phyloP scores from a whole-genome alignment of 2,113 vertebrate species.

The cattle (Bos taurus) region DNA sequence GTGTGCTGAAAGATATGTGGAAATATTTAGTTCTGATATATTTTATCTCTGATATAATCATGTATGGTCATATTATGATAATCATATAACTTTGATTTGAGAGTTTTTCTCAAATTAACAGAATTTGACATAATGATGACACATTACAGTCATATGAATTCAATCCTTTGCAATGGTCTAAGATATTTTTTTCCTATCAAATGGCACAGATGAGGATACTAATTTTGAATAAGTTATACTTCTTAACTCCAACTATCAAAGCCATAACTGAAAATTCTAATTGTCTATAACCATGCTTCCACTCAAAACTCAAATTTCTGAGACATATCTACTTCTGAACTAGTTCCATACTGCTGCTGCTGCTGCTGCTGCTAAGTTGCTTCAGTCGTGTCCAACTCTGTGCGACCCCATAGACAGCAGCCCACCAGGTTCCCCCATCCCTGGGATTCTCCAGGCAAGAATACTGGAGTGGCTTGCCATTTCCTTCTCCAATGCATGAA shows the following conservation, averaged over 20 bases:
- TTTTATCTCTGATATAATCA: conserved; percentile 12
- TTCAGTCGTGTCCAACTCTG: too few relatives aligned
- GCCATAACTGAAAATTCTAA: not conserved
- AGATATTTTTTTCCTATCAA: not conserved
- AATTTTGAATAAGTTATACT: not conserved
- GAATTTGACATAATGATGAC: not conserved
- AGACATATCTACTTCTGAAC: not conserved
- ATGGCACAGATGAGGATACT: not conserved
- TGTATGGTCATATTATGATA: not conserved
- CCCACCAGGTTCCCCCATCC: too few relatives aligned
- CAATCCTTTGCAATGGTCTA: not conserved
- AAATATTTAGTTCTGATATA: conserved; percentile 4
- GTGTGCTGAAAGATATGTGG: not conserved
- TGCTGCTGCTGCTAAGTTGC: too few relatives aligned
- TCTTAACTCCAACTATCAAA: not conserved
- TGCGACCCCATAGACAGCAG: too few relatives aligned
- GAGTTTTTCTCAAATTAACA: not conserved
- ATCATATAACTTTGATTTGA: not conserved
- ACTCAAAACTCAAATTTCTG: not conserved
- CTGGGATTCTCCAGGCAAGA: too few relatives aligned
- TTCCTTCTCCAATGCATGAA: too few relatives aligned
- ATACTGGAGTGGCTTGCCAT: too few relatives aligned
- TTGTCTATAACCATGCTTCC: not conserved
- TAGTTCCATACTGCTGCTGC: not conserved
- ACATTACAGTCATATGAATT: not conserved